Conservation (phyloP, 2,113 vertebrate genomes). For the Mastomys natalensis region DNA sequence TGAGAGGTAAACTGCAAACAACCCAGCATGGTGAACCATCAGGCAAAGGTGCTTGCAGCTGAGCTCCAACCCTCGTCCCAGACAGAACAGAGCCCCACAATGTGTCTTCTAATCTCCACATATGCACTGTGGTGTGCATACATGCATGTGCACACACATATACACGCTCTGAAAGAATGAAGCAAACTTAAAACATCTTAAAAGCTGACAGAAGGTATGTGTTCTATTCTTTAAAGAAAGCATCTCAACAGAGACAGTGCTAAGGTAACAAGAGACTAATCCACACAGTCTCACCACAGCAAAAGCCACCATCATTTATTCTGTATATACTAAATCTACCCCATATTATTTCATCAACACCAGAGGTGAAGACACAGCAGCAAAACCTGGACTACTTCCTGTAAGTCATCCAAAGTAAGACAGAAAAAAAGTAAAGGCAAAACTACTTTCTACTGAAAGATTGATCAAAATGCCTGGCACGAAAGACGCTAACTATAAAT, state of each 20-base stretch:
- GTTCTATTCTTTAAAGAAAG: slow-evolving; percentile 76
- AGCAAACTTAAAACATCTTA: not conserved
- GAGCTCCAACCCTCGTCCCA: not conserved
- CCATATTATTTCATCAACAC: not conserved
- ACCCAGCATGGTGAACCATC: not conserved
- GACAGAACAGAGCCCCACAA: not conserved
- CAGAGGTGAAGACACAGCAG: slow-evolving; percentile 14
- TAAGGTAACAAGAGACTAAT: slow-evolving; percentile 67
- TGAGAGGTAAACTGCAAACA: slow-evolving; percentile 80
- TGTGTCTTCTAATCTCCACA: not conserved
- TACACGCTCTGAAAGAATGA: not conserved
- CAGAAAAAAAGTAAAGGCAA: slow-evolving; percentile 25
- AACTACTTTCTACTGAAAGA: slow-evolving; percentile 35
- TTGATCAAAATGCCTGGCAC: not conserved
- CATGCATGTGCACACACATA: not conserved
- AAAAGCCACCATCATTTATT: slow-evolving; percentile 26
- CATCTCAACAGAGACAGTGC: slow-evolving; percentile 46
- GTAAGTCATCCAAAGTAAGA: slow-evolving; percentile 16
- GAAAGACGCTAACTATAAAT: slow-evolving; percentile 31
- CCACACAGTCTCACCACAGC: slow-evolving; percentile 28
- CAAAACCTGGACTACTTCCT: not conserved
- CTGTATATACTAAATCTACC: slow-evolving; percentile 12
- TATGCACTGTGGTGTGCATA: not conserved
- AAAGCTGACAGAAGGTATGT: slow-evolving; percentile 43
- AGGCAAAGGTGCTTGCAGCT: not conserved